Evolutionary conservation across 1,140 invertebrate species (phyloP).

Genomic region (Achatina immaculata): DNA sequence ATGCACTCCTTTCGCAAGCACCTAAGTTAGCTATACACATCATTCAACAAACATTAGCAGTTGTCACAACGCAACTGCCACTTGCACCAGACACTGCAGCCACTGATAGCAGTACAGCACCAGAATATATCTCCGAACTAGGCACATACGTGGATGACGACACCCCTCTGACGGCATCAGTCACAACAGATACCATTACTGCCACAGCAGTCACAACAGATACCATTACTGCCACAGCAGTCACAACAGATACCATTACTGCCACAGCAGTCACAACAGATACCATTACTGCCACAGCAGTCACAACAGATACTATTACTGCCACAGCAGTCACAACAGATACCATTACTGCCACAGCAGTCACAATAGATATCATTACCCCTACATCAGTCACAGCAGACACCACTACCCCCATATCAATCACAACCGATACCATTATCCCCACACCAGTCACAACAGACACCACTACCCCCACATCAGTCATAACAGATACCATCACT

Average conservation of each 20-base stretch:
- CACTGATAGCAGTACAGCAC: no score
- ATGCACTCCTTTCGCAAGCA: no score
- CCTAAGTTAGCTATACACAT: no score
- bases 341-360: background rate
- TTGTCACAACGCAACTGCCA: no score
- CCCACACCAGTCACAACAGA: no score
- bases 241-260: background rate
- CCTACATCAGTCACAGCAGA: background rate
- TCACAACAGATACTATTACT: background rate
- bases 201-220: background rate
- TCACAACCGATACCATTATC: no score
- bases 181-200: constrained; percentile 6
- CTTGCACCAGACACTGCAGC: no score
- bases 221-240: background rate
- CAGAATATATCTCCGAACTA: no score
- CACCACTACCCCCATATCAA: background rate
- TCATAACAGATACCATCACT: background rate
- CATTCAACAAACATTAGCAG: no score
- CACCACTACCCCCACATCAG: background rate
- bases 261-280: background rate
- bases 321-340: background rate
- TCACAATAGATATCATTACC: background rate
- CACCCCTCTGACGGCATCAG: background rate
- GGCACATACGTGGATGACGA: no score
- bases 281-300: background rate